These are phyloP conservation scores for Holothuria scabra DNA, from an alignment of 53 echinoderm and acorn worm species.

Conservation along the genomic window DNA sequence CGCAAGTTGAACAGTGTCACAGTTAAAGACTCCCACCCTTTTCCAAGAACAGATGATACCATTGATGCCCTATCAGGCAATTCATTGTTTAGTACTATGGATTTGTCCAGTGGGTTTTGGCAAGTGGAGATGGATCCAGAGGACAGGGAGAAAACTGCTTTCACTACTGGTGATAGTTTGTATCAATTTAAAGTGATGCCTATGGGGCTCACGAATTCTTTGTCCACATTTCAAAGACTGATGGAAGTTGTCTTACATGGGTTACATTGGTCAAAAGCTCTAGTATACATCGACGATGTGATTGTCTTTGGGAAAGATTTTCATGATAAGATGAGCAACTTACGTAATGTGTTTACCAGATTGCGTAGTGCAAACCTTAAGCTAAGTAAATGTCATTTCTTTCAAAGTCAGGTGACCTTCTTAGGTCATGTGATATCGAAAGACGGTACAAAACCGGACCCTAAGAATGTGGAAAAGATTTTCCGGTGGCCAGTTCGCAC, in stretches of 20 bases:
- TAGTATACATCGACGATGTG: constrained; percentile 68
- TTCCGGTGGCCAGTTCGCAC: neutral
- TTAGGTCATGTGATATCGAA: constrained; percentile 7
- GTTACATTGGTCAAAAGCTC: constrained; percentile 62
- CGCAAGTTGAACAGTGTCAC: neutral
- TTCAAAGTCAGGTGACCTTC: constrained; percentile 11
- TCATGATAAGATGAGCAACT: constrained; percentile 62
- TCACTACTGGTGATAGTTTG: too few relatives aligned
- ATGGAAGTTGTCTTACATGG: constrained; percentile 69
- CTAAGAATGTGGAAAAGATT: neutral
- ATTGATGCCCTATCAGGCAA: constrained; percentile 73
- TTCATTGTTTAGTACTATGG: constrained; percentile 63
- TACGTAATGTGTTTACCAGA: constrained; percentile 53
- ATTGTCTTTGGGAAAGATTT: constrained; percentile 68
- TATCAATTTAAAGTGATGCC: too few relatives aligned
- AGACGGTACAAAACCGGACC: constrained; percentile 21
- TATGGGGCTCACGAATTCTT: constrained; percentile 69
- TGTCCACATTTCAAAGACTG: constrained; percentile 62
- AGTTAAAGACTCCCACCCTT: constrained; percentile 66
- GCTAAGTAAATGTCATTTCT: constrained; percentile 30
- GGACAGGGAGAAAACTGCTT: too few relatives aligned
- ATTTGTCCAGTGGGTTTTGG: constrained; percentile 82
- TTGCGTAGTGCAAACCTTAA: constrained; percentile 27
- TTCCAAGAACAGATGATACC: constrained; percentile 77
- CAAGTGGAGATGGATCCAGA: too few relatives aligned